A percentile compares a stretch with the other conserved stretches of the same genome.
Conservation (phyloP, 2,888 invertebrate species). For the Morpho deidamia region DNA sequence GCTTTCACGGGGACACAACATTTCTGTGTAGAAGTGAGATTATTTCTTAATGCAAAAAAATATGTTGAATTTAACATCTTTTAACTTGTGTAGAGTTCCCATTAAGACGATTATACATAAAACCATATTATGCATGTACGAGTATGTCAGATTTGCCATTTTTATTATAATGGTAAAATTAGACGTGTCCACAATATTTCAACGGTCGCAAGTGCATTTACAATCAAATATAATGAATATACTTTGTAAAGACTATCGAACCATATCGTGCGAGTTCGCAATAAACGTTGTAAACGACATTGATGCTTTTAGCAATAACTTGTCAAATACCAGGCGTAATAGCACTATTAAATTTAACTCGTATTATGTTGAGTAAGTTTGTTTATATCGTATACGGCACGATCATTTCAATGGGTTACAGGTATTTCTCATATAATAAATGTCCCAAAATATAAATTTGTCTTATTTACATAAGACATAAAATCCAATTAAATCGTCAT, state of each 20-base stretch:
- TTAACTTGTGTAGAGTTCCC: too few relatives aligned
- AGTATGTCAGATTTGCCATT: too few relatives aligned
- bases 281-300: conserved; percentile 5
- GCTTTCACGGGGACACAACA: too few relatives aligned
- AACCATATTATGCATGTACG: too few relatives aligned
- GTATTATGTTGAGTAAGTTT: neutral
- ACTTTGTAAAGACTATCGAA: neutral
- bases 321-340: neutral
- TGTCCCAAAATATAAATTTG: too few relatives aligned
- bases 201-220: neutral
- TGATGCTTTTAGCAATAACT: conserved; percentile 3
- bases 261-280: neutral
- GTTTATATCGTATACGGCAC: neutral
- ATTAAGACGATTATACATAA: too few relatives aligned
- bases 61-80: too few relatives aligned
- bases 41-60: too few relatives aligned
- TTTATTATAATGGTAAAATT: neutral
- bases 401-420: neutral
- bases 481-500: too few relatives aligned
- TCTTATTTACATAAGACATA: too few relatives aligned
- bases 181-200: conserved; percentile 2
- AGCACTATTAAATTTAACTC: neutral
- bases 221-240: conserved; percentile 2
- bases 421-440: too few relatives aligned
- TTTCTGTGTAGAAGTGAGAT: too few relatives aligned